Evolutionary conservation across 2,113 vertebrate genomes (phyloP).

Genomic region (Perca flavescens): DNA sequence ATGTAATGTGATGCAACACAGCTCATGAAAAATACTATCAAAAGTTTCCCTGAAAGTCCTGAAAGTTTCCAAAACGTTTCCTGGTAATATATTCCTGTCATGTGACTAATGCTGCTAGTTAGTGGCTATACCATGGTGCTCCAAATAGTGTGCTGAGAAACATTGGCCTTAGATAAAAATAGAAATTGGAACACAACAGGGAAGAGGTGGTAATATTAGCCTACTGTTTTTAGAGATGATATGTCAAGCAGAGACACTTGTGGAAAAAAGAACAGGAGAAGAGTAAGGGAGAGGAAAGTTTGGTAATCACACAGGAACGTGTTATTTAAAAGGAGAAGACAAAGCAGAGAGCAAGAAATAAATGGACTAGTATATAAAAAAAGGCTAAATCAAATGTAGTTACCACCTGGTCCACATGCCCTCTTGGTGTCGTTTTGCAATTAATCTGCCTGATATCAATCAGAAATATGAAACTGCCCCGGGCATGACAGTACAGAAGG

Average conservation of each 20-base stretch:
- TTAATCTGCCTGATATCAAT: neutral
- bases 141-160: neutral
- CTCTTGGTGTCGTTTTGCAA: slow-evolving; percentile 18
- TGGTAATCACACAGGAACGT: neutral
- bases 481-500: slow-evolving; percentile 1
- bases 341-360: no score
- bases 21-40: no score
- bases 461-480: slow-evolving; percentile 26
- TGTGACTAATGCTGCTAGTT: neutral
- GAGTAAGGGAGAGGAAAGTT: no score
- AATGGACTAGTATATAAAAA: no score
- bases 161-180: neutral
- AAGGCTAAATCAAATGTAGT: neutral
- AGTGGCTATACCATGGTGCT: neutral
- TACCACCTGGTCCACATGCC: neutral
- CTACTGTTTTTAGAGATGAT: neutral
- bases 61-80: no score
- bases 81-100: no score
- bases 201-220: neutral
- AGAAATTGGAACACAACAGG: neutral
- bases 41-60: no score
- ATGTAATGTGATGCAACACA: no score
- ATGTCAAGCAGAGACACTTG: neutral
- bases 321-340: neutral
- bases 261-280: no score